Percentiles rank a stretch among this genome's conserved stretches.
Evolutionary conservation across 2,113 vertebrate genomes (phyloP).

Genomic region (Anoura caudifer): DNA sequence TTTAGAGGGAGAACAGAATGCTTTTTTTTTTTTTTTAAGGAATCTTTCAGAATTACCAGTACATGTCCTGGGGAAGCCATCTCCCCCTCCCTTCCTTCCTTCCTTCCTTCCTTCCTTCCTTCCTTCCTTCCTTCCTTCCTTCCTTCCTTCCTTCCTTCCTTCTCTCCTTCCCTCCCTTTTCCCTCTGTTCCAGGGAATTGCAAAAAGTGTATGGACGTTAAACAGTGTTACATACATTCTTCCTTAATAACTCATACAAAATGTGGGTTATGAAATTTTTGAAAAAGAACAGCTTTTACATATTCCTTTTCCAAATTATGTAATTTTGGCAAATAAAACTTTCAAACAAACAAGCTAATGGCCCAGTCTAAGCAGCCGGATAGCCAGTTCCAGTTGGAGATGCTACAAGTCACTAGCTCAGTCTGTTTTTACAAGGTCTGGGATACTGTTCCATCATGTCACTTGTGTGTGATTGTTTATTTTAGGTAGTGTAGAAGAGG

Average conservation of each 20-base stretch:
- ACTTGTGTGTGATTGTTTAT: background rate
- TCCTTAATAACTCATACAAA: background rate
- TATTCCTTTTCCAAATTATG: background rate
- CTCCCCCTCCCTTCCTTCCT: background rate
- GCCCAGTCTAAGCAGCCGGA: background rate
- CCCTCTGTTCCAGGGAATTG: background rate
- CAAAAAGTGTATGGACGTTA: background rate
- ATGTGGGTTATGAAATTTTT: background rate
- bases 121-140: background rate
- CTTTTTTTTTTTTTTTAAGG: background rate
- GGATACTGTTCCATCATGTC: background rate
- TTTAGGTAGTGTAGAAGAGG: background rate
- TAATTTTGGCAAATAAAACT: background rate
- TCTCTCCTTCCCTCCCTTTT: background rate
- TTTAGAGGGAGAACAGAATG: slow-evolving; percentile 2
- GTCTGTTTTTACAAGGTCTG: background rate
- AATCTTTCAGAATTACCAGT: background rate
- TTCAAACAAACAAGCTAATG: background rate
- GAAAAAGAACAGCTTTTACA: background rate
- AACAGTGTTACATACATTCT: background rate
- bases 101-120: background rate
- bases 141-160: background rate
- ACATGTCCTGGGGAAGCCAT: background rate
- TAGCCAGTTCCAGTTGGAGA: background rate
- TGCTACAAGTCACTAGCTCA: background rate